Base-by-base conservation (phyloP, 2,888 invertebrate species). In the Cryptophagus acutangulus region DNA sequence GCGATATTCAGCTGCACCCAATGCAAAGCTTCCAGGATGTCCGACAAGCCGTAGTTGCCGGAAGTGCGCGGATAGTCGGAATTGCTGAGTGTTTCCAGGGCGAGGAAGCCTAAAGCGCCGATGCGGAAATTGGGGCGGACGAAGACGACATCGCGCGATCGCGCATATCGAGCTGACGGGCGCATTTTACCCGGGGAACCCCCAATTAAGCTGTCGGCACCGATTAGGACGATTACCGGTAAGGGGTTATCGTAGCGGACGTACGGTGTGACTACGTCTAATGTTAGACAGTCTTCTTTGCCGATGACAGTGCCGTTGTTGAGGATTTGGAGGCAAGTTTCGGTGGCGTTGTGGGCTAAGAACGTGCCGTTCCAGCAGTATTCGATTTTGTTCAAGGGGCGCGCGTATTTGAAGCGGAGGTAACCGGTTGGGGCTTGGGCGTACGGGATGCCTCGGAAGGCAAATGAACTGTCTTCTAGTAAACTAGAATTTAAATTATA, bases 11-110 rank as follows among this genome's bases (percentile, higher is more conserved):
- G 67, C 44, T 86, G 75, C 1, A 91, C 79, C 91, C 91, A 92
- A 42, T 80, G 74, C 12, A 92, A 71, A 0, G 81, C 87, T 0
- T 77, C 78, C 9, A 89, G 63, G 42, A 91, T 78, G 61, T 92
- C 92, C 1, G 85, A 84, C 1, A 91, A 74, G 0, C 83, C 92
- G 60, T 90, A 91, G 66, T 92, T 92, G 17, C 91, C 91, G 0
- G 89, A 87, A 1, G 82, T 81, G 17, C 74, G 77, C 0, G 87
- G 85, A 61, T 87, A 81, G 13, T 79, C 75, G 0, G 80, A 73
- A 52, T 81, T 76, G 0, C 84, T 80, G 1, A 90, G 69, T 2
- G 79, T 74, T 41, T 84, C 81, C 3, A 83, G 70, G 0, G 92
- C 82, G 34, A 93, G 71, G 63, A 92, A 93, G 2, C 94, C 94